Evolutionary conservation across 2,888 invertebrate species (phyloP).

Genomic region (Tridacna crocea): DNA sequence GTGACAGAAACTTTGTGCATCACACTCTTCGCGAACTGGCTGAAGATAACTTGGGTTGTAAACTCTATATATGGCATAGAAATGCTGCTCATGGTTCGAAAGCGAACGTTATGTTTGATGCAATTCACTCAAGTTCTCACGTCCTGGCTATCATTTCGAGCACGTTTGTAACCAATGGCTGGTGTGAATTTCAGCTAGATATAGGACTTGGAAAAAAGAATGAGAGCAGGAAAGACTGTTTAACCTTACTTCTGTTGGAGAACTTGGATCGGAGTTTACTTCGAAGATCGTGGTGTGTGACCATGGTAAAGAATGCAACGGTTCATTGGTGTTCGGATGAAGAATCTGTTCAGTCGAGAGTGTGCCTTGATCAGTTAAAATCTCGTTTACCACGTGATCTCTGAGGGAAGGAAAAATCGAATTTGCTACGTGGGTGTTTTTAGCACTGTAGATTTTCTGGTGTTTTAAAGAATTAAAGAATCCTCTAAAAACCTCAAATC

Average conservation of each 20-base stretch:
- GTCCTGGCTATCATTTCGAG: slow-evolving; percentile 32
- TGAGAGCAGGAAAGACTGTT: not conserved
- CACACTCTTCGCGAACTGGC: not conserved
- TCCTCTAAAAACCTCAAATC: too few species aligned
- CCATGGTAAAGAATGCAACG: not conserved
- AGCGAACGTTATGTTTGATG: slow-evolving; percentile 31
- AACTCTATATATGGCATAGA: slow-evolving; percentile 26
- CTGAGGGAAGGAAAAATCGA: too few species aligned
- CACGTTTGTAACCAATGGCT: slow-evolving; percentile 19
- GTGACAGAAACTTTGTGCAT: slow-evolving; percentile 22
- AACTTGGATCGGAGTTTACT: slow-evolving; percentile 6
- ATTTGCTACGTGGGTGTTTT: too few species aligned
- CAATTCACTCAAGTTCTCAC: slow-evolving; percentile 21
- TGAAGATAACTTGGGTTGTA: slow-evolving; percentile 17
- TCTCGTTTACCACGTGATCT: not conserved
- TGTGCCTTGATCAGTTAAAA: not conserved
- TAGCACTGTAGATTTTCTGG: too few species aligned
- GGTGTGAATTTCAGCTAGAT: slow-evolving; percentile 1
- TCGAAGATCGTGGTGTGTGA: slow-evolving; percentile 6
- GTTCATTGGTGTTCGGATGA: not conserved
- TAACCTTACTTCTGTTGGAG: not conserved
- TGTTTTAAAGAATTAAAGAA: too few species aligned
- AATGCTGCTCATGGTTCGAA: slow-evolving; percentile 20
- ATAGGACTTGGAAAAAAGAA: not conserved
- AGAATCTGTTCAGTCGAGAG: not conserved